Percentiles rank a stretch among this genome's conserved stretches.
Conservation (phyloP, 2,113 vertebrate species). For the Ascaphus truei region DNA sequence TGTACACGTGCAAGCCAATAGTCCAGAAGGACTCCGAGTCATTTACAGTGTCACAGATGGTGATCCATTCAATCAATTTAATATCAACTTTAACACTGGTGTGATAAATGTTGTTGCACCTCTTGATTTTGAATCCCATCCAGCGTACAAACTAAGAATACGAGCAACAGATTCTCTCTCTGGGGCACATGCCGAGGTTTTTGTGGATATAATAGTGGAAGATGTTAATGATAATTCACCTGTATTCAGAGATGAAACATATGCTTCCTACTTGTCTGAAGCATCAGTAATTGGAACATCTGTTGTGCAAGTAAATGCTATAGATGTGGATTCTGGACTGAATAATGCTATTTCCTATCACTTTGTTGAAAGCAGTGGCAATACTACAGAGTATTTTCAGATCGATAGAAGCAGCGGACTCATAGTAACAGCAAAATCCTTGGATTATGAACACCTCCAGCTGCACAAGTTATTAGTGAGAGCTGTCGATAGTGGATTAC, state of each 20-base stretch:
- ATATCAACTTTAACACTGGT: constrained; percentile 91
- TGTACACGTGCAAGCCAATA: constrained; percentile 85
- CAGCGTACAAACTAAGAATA: constrained; percentile 88
- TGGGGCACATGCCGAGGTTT: constrained; percentile 83
- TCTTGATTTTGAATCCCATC: constrained; percentile 90
- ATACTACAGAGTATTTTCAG: constrained; percentile 73
- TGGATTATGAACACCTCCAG: constrained; percentile 80
- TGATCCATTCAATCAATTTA: constrained; percentile 89
- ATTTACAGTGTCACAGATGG: constrained; percentile 91
- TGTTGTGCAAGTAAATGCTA: constrained; percentile 75
- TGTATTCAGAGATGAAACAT: constrained; percentile 70
- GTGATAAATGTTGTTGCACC: constrained; percentile 80
- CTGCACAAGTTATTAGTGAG: constrained; percentile 75
- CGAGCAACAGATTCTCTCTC: constrained; percentile 89
- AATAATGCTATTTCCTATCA: constrained; percentile 85
- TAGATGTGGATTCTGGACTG: constrained; percentile 81
- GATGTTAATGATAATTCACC: constrained; percentile 92
- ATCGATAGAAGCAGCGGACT: constrained; percentile 81
- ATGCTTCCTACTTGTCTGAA: constrained; percentile 80
- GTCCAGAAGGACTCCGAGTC: constrained; percentile 89
- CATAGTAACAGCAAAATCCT: constrained; percentile 69
- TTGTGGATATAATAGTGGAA: constrained; percentile 88
- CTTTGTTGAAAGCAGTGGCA: constrained; percentile 73
- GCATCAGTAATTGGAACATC: constrained; percentile 80
- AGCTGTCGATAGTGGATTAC: constrained; percentile 83